Conservation (phyloP, 2,797 vertebrate genomes). For the Aplochiton taeniatus region DNA sequence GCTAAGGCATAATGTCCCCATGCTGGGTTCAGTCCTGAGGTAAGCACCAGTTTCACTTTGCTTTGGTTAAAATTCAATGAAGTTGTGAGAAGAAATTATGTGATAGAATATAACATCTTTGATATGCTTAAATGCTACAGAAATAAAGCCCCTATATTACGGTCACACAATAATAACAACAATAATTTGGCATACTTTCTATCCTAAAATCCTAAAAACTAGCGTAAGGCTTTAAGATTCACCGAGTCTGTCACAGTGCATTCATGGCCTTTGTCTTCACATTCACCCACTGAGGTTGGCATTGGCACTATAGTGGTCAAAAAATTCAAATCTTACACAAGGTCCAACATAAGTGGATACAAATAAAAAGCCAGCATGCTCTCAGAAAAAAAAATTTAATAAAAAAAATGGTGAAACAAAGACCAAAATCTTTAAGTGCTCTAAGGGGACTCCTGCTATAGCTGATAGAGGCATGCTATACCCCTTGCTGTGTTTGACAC, state of each 20-base stretch:
- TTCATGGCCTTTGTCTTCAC: slow-evolving; percentile 81
- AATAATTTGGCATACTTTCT: slow-evolving; percentile 61
- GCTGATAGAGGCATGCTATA: slow-evolving; percentile 51
- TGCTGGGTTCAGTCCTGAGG: slow-evolving; percentile 80
- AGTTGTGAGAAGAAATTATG: slow-evolving; percentile 17
- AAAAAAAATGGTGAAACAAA: slow-evolving; percentile 55
- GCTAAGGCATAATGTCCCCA: slow-evolving; percentile 73
- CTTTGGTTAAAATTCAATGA: slow-evolving; percentile 63
- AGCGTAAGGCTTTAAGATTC: slow-evolving; percentile 63
- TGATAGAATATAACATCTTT: slow-evolving; percentile 63
- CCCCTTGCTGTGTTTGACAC: slow-evolving; percentile 49
- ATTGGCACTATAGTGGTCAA: slow-evolving; percentile 80
- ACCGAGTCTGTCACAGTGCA: slow-evolving; percentile 80
- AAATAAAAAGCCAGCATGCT: slow-evolving; percentile 53
- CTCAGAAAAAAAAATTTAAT: slow-evolving; percentile 53
- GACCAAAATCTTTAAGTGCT: slow-evolving; percentile 65
- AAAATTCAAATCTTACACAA: slow-evolving; percentile 61
- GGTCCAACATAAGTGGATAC: slow-evolving; percentile 45
- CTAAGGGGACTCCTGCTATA: slow-evolving; percentile 45
- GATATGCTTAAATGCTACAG: slow-evolving; percentile 75
- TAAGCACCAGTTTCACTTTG: slow-evolving; percentile 77
- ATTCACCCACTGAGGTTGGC: slow-evolving; percentile 82
- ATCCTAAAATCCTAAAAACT: slow-evolving; percentile 32
- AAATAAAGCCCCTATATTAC: slow-evolving; percentile 68
- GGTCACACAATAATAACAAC: slow-evolving; percentile 50